Base-by-base conservation (phyloP, 2,113 vertebrate species). In the Aphelocoma coerulescens region DNA sequence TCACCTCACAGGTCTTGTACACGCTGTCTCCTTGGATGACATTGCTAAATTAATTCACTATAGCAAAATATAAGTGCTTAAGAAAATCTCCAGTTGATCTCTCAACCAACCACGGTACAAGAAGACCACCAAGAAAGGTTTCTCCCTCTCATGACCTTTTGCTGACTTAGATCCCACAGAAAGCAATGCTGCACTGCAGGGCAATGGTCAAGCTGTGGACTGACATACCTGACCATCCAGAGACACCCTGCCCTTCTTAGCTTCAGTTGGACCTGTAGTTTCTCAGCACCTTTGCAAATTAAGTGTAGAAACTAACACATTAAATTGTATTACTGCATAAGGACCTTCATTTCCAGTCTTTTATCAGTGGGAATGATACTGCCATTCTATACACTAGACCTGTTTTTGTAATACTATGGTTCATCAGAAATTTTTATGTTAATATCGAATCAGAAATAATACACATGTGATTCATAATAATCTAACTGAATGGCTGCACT, bases 391-490 rank as follows among this genome's bases (percentile, higher is more conserved):
- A 61, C 72, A 88, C 57, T 57, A 95, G 83, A 91, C 93, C 91
- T 92, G 88, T 41, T 96, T 96, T 89, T 84, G 83, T 89, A 95
- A 89, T 92, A 74, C 92, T 61, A 28, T 46, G 76, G 79, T 95
- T 97, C 96, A 95, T 92, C 85, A 91, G 65, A 94, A 96, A 65
- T 91, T 96, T 96, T 93, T 96, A 95, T 94, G 92, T 54, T 96
- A 96, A 94, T 92, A 95, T 32, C 18, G 0, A 85, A 95, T 87
- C 93, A 97, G 83, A 96, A 96, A 93, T 94, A 96, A 97, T 96
- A 93, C 96, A 95, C 95, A 95, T 96, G 93, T 94, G 96, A 96
- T 97, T 95, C 95, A 94, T 96, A 97, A 96, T 91, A 96, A 96
- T 92, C 85, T 93, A 81, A 93, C 79, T 86, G 93, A 97, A 97